Conservation (phyloP, 2,888 invertebrate genomes). For the Eustalomyia histrio region DNA sequence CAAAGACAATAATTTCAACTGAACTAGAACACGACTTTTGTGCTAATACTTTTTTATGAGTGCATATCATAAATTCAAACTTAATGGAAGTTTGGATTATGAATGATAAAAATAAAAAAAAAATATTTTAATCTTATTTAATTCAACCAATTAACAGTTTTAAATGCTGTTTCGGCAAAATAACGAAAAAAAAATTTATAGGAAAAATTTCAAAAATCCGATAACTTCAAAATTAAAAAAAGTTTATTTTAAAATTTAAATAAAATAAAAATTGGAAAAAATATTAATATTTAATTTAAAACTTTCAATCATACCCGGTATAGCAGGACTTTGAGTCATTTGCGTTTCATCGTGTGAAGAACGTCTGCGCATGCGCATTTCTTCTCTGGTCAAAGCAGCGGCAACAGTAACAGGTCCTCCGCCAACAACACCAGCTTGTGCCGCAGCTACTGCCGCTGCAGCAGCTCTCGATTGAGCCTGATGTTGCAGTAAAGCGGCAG, state of each 20-base stretch:
- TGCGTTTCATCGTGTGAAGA: constrained; percentile 80
- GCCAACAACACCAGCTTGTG: constrained; percentile 71
- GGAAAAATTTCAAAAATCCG: too few species aligned
- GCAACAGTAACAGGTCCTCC: constrained; percentile 66
- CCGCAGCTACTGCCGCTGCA: constrained; percentile 75
- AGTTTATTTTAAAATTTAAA: background rate
- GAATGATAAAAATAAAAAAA: too few species aligned
- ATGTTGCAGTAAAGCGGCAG: constrained; percentile 77
- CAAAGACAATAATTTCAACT: too few species aligned
- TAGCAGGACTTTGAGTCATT: constrained; percentile 73
- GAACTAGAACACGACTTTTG: too few species aligned
- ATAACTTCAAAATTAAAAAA: too few species aligned
- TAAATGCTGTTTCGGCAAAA: too few species aligned
- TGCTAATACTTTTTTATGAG: too few species aligned
- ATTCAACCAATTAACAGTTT: too few species aligned
- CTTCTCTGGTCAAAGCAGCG: constrained; percentile 77
- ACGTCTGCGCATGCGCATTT: constrained; percentile 78
- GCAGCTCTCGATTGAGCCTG: constrained; percentile 78
- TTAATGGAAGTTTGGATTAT: too few species aligned
- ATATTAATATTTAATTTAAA: constrained; percentile 24
- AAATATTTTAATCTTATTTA: too few species aligned
- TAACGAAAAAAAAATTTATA: too few species aligned
- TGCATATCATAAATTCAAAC: too few species aligned
- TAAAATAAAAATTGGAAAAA: constrained; percentile 4
- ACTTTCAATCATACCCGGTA: constrained; percentile 73